These are phyloP conservation scores for Lamprologus callipterus DNA, from an alignment of 2,113 vertebrate species.

Conservation along the genomic window DNA sequence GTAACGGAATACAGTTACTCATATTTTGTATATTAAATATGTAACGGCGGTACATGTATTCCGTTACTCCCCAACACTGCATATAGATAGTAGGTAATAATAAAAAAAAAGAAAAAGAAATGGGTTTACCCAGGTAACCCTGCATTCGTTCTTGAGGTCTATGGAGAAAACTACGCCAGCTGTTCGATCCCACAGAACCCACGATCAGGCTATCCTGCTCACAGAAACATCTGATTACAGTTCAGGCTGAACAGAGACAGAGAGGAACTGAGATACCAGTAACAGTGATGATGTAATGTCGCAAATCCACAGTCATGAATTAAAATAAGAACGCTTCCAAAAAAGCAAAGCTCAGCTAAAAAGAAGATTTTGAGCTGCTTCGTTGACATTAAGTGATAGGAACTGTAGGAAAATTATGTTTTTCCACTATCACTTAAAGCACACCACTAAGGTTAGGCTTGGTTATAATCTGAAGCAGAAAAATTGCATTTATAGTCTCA, in stretches of 20 bases:
- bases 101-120: not conserved
- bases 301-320: not conserved
- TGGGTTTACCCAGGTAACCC: slow-evolving; percentile 57
- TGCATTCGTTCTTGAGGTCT: not conserved
- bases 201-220: slow-evolving; percentile 54
- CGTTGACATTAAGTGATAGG: not conserved
- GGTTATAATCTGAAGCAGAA: not conserved
- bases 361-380: not conserved
- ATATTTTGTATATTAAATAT: too few relatives aligned
- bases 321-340: not conserved
- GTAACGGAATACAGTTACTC: too few relatives aligned
- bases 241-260: not conserved
- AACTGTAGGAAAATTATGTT: not conserved
- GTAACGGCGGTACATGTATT: too few relatives aligned
- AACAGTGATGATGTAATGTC: not conserved
- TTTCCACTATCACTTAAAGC: not conserved
- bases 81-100: not conserved
- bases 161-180: slow-evolving; percentile 48
- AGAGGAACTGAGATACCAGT: not conserved
- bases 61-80: too few relatives aligned
- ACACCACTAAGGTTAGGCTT: not conserved
- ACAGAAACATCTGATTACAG: not conserved
- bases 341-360: not conserved
- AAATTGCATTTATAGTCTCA: not conserved
- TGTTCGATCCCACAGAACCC: slow-evolving; percentile 56